phyloP scores from a whole-genome alignment of 2,888 invertebrate species.

The Cetonia aurata region DNA sequence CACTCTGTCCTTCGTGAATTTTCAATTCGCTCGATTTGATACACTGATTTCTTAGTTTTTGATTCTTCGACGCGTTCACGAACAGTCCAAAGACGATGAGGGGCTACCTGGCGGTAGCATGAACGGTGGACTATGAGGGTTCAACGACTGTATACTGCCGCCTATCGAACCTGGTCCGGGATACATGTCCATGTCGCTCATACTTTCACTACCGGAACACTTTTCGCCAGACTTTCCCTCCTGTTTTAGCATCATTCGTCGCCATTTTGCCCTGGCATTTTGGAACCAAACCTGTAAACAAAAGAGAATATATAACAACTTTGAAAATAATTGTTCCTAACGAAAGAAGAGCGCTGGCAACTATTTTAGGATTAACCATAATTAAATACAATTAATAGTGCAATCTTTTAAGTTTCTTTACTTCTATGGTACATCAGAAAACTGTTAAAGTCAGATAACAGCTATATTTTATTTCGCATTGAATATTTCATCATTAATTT shows the following conservation, averaged over 20 bases:
- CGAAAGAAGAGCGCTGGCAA: not conserved
- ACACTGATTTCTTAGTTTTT: constrained; percentile 3
- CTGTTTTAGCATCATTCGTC: constrained; percentile 87
- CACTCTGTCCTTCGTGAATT: constrained; percentile 14
- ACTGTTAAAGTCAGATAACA: too few species aligned
- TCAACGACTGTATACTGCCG: constrained; percentile 75
- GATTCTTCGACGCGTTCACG: constrained; percentile 67
- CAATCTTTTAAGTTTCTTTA: too few species aligned
- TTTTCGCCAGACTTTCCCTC: constrained; percentile 80
- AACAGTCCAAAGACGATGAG: constrained; percentile 80
- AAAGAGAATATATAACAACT: constrained; percentile 53
- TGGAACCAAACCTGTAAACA: constrained; percentile 93
- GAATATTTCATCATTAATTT: too few species aligned
- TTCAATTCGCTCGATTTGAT: constrained; percentile 30
- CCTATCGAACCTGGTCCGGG: constrained; percentile 72
- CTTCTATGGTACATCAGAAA: too few species aligned
- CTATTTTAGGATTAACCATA: not conserved
- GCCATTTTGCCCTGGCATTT: constrained; percentile 94
- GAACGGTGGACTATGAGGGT: constrained; percentile 79
- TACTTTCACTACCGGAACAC: constrained; percentile 74
- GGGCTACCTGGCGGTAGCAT: constrained; percentile 79
- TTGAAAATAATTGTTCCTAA: not conserved
- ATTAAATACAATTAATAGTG: too few species aligned
- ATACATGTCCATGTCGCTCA: constrained; percentile 75
- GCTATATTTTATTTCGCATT: too few species aligned